Conservation (phyloP, 2,113 vertebrate species). For the Perca schrenkii region DNA sequence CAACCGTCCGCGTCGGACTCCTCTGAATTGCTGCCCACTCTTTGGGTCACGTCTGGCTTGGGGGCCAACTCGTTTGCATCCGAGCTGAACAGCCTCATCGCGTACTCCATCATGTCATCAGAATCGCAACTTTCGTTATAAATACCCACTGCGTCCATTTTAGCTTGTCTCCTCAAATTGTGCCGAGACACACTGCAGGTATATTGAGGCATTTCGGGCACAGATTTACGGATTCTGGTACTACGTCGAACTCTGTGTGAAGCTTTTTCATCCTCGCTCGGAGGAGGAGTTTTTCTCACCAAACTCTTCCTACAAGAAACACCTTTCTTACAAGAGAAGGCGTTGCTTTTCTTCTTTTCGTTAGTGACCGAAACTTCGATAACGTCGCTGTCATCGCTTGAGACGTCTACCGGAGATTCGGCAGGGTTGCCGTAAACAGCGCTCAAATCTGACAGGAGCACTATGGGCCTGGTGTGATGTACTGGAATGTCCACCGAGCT, state of each 20-base stretch:
- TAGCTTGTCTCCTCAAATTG: constrained; percentile 62
- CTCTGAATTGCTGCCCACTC: constrained; percentile 16
- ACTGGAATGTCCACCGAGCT: constrained; percentile 67
- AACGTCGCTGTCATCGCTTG: constrained; percentile 80
- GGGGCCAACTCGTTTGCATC: constrained; percentile 29
- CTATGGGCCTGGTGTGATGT: constrained; percentile 70
- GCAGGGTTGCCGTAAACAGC: constrained; percentile 27
- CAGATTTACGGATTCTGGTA: constrained; percentile 28
- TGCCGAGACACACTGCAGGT: constrained; percentile 8
- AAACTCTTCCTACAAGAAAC: neutral
- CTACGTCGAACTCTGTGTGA: constrained; percentile 22
- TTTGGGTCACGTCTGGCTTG: neutral
- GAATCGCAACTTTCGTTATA: constrained; percentile 74
- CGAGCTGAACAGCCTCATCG: constrained; percentile 46
- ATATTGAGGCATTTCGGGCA: neutral
- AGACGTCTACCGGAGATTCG: constrained; percentile 47
- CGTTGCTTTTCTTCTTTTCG: constrained; percentile 3
- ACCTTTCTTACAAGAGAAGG: neutral
- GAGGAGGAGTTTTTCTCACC: neutral
- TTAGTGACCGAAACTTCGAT: constrained; percentile 70
- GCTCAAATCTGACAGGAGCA: constrained; percentile 71
- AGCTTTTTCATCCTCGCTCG: neutral
- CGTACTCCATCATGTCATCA: constrained; percentile 55
- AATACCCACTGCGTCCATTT: constrained; percentile 57
- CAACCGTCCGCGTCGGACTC: constrained; percentile 18